A percentile compares a stretch with the other conserved stretches of the same genome.
These are phyloP conservation scores for Pedionomus torquatus DNA, from an alignment of 2,113 vertebrate species.

Conservation along the genomic window DNA sequence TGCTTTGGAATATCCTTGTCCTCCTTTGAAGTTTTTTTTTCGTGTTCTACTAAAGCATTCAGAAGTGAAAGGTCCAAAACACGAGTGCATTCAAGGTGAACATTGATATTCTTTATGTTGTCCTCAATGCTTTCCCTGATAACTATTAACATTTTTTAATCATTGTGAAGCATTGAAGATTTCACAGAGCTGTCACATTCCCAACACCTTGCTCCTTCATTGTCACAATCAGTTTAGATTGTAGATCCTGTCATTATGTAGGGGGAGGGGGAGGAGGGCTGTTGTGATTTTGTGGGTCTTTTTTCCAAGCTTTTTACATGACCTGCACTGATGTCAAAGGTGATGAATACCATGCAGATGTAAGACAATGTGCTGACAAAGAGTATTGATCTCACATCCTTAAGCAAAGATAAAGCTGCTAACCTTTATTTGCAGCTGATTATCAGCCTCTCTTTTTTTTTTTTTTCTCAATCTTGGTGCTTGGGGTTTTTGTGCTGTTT, in stretches of 20 bases:
- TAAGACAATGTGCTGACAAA: not conserved
- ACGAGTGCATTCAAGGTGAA: not conserved
- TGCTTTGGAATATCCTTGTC: not conserved
- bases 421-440: not conserved
- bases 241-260: not conserved
- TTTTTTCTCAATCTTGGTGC: not conserved
- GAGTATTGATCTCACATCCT: not conserved
- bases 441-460: not conserved
- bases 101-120: not conserved
- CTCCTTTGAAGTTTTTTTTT: not conserved
- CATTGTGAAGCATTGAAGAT: not conserved
- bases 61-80: conserved; percentile 8
- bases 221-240: not conserved
- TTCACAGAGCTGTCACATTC: conserved; percentile 26
- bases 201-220: not conserved
- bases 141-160: conserved; percentile 1
- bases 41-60: not conserved
- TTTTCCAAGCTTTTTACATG: not conserved
- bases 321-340: not conserved
- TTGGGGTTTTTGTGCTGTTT: not conserved
- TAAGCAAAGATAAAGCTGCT: not conserved
- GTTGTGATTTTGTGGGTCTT: not conserved
- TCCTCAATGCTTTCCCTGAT: not conserved
- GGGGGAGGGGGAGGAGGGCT: not conserved
- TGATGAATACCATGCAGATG: not conserved